Evolutionary conservation across 2,888 invertebrate species (phyloP).

Genomic region (Sepiola atlantica): DNA sequence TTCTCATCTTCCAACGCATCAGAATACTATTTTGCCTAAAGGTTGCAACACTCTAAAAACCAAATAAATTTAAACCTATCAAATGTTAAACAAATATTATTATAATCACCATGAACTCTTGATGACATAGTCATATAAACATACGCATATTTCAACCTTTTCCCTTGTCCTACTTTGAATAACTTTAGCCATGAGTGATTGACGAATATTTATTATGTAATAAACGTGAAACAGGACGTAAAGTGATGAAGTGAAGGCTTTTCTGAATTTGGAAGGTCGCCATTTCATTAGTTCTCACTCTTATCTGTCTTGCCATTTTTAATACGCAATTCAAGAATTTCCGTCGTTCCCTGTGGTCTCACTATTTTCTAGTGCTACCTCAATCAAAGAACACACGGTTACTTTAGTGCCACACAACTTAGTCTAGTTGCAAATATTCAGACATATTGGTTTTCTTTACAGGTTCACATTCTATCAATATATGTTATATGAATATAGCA

Average conservation of each 20-base stretch:
- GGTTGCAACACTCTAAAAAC: background rate
- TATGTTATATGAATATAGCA: too few relatives aligned
- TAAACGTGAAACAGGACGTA: background rate
- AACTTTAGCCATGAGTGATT: background rate
- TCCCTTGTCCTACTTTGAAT: background rate
- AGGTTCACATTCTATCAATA: background rate
- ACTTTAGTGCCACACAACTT: background rate
- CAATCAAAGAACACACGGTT: background rate
- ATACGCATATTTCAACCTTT: background rate
- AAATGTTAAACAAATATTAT: background rate
- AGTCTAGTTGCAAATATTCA: background rate
- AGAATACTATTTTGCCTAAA: too few relatives aligned
- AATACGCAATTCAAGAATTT: background rate
- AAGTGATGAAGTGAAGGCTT: background rate
- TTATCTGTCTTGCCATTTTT: slow-evolving; percentile 4
- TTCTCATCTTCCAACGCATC: too few relatives aligned
- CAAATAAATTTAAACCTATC: background rate
- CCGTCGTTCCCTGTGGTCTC: background rate
- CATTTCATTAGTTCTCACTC: background rate
- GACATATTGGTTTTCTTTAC: background rate
- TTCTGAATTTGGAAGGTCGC: background rate
- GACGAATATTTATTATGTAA: background rate
- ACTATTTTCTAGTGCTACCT: background rate
- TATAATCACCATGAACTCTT: background rate
- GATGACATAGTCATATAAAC: background rate